These are phyloP conservation scores for Leptopilina clavipes DNA, from an alignment of 1,140 invertebrate species.

Conservation along the genomic window DNA sequence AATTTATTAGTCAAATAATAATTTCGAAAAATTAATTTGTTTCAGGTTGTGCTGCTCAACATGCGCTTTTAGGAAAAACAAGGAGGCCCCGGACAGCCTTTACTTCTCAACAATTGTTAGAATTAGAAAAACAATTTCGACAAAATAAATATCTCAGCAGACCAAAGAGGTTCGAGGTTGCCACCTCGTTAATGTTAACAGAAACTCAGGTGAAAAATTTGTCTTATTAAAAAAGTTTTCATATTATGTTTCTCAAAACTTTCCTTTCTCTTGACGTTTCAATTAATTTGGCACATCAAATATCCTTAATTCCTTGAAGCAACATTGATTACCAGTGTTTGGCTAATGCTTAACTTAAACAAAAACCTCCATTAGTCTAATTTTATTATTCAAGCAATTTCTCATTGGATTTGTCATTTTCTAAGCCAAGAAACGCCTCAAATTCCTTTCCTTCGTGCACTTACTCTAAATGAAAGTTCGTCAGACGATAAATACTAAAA, in stretches of 20 bases:
- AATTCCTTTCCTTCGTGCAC: background rate
- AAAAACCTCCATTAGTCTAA: background rate
- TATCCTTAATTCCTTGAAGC: constrained; percentile 16
- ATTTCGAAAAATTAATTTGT: constrained; percentile 44
- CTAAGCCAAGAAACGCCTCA: background rate
- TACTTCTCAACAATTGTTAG: constrained; percentile 97
- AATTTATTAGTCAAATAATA: background rate
- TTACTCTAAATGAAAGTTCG: constrained; percentile 14
- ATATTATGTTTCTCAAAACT: background rate
- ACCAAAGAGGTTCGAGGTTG: constrained; percentile 98
- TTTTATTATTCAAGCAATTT: constrained; percentile 13
- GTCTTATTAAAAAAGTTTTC: too few relatives aligned
- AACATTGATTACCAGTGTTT: constrained; percentile 4
- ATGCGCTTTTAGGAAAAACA: constrained; percentile 94
- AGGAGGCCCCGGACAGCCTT: constrained; percentile 97
- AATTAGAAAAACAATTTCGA: constrained; percentile 98
- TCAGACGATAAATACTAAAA: constrained; percentile 29
- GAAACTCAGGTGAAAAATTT: constrained; percentile 92
- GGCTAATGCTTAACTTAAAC: constrained; percentile 5
- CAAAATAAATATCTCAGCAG: constrained; percentile 99
- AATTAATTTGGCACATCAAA: constrained; percentile 13
- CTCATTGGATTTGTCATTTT: background rate
- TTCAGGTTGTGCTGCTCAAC: constrained; percentile 78
- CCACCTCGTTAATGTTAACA: constrained; percentile 96
- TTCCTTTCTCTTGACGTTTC: background rate